These are phyloP conservation scores for Hypercompe scribonia DNA, from an alignment of 2,888 invertebrate genomes.

Conservation along the genomic window DNA sequence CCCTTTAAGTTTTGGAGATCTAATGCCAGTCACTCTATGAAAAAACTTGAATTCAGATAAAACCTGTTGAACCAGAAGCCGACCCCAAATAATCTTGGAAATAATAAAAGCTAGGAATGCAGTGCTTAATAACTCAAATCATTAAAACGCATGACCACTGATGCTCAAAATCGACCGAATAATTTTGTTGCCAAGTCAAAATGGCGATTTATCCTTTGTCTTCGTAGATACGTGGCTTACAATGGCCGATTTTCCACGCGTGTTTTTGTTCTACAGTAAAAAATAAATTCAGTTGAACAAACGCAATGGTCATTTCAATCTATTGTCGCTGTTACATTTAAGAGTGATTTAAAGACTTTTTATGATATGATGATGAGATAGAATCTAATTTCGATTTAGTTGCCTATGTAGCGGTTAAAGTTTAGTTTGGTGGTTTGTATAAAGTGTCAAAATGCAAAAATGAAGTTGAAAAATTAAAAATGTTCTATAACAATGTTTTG, in stretches of 20 bases:
- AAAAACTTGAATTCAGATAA: no score
- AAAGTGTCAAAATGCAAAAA: not conserved
- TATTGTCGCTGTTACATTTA: slow-evolving; percentile 36
- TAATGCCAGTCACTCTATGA: no score
- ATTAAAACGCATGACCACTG: not conserved
- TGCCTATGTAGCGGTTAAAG: not conserved
- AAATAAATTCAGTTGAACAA: slow-evolving; percentile 39
- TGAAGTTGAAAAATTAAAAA: not conserved
- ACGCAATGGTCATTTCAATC: slow-evolving; percentile 36
- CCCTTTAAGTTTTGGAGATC: no score
- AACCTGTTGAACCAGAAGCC: no score
- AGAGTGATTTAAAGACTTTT: slow-evolving; percentile 1
- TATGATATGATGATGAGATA: not conserved
- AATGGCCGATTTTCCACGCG: slow-evolving; percentile 39
- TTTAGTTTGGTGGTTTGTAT: not conserved
- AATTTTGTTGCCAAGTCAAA: slow-evolving; percentile 1
- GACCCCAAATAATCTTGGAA: no score
- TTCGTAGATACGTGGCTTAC: slow-evolving; percentile 15
- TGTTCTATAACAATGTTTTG: not conserved
- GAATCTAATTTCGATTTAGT: not conserved
- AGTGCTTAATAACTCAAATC: not conserved
- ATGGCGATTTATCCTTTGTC: slow-evolving; percentile 16
- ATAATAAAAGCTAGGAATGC: no score
- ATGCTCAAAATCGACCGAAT: not conserved
- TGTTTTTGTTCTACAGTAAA: slow-evolving; percentile 25